Evolutionary conservation across 1,140 invertebrate genomes (phyloP).

Genomic region (Rhopalosiphum padi): DNA sequence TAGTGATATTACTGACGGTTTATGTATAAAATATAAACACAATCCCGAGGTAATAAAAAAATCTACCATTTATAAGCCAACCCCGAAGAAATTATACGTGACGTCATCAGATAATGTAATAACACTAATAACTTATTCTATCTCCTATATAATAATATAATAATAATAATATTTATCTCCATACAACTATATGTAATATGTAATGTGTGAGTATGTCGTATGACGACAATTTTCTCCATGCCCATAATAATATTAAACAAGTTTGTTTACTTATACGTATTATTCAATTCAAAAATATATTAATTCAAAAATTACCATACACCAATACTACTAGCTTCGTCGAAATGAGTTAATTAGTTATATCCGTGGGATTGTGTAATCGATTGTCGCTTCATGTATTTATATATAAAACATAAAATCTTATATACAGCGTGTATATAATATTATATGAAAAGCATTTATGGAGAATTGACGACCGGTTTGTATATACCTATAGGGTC

Average conservation of each 20-base stretch:
- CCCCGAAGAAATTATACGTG: neutral
- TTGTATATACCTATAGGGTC: neutral
- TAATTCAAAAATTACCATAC: slow-evolving; percentile 42
- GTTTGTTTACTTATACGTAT: slow-evolving; percentile 43
- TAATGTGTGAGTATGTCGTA: neutral
- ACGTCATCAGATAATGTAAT: slow-evolving; percentile 2
- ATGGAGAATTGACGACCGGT: slow-evolving; percentile 17
- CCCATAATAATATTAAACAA: slow-evolving; percentile 24
- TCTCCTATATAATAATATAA: neutral
- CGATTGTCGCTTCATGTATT: neutral
- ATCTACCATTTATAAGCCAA: neutral
- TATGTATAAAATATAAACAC: neutral
- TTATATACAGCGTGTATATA: neutral
- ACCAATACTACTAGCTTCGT: neutral
- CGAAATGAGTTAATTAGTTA: slow-evolving; percentile 44
- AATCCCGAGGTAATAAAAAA: neutral
- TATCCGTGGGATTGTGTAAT: slow-evolving; percentile 34
- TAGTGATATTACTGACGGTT: neutral
- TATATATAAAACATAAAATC: neutral
- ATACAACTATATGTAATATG: neutral
- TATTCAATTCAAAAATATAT: slow-evolving; percentile 26
- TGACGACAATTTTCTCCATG: slow-evolving; percentile 25
- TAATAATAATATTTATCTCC: neutral
- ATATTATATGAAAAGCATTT: slow-evolving; percentile 22
- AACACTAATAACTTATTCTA: neutral